Evolutionary conservation across 1,140 invertebrate species (phyloP), one percentile per base, ranked within the genome.

Genomic region (Chlorops oryzae): DNA sequence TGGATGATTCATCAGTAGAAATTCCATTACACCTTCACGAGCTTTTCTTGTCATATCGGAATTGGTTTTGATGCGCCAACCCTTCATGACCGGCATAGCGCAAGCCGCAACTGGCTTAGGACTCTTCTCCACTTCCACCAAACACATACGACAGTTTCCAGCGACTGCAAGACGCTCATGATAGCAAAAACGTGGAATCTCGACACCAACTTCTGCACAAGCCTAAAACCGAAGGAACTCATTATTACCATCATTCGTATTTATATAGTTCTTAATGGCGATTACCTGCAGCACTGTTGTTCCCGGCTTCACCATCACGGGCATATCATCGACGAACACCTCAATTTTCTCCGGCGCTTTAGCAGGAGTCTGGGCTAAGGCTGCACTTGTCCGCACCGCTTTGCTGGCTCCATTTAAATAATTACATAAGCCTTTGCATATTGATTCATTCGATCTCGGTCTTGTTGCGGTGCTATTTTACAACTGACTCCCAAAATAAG

Each of bases 41-140:
- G 96, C 97, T 75, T 92, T 94, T 40, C 84, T 83, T 0, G 95
- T 96, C 70, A 97, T 78, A 56, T 95, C 90, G 0, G 96, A 99
- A 70, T 99, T 92, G 17, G 97, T 99, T 75, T 99, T 98, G 10
- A 99, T 86, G 59, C 87, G 82, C 78, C 79, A 80, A 3, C 96
- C 97, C 75, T 98, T 98, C 93, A 99, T 98, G 0, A 99, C 96
- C 13, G 97, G 97, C 96, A 99, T 99, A 2, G 97, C 96, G 77
- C 96, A 99, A 6, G 96, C 96, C 39, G 97, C 97, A n/a, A 98
- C 90, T 5, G 96, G 97, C 81, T 97, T 81, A 9, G 83, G 80
- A 35, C 78, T 81, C 72, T 96, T 98, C 76, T 99, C 97, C 28
- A 99, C 94, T 80, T 99, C 97, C 2, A 99, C 97, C 5, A 99